Percentiles rank a stretch among this genome's conserved stretches.
phyloP scores from a whole-genome alignment of 1,140 invertebrate genomes.

The Pachypsylla venusta region DNA sequence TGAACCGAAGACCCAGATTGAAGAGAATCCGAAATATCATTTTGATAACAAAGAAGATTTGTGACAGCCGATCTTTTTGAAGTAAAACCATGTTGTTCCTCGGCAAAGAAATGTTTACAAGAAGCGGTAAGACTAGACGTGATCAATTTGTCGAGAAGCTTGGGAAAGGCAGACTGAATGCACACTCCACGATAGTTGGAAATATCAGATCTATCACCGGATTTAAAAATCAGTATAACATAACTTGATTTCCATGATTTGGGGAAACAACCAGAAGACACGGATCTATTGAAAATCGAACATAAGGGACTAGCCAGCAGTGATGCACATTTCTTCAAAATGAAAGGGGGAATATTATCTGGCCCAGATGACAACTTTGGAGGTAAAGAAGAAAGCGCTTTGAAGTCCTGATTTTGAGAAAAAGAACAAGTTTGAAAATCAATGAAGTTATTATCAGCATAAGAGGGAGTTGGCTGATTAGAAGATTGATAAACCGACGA shows the following conservation, averaged over 20 bases:
- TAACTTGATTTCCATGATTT: background rate
- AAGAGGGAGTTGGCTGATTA: too few species aligned
- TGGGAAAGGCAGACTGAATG: background rate
- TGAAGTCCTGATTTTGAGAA: too few species aligned
- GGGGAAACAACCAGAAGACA: conserved; percentile 8
- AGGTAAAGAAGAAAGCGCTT: too few species aligned
- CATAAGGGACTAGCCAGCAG: background rate
- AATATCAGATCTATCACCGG: background rate
- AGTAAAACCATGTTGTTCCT: conserved; percentile 1
- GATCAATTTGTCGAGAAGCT: conserved; percentile 1
- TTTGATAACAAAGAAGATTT: background rate
- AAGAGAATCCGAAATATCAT: background rate
- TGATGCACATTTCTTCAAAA: background rate
- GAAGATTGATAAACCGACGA: too few species aligned
- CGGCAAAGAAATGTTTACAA: background rate
- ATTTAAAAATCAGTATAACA: conserved; percentile 7
- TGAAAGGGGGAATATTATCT: background rate
- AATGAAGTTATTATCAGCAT: too few species aligned
- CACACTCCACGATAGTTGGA: background rate
- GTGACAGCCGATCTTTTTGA: background rate
- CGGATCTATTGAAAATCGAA: background rate
- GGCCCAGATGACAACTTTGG: too few species aligned
- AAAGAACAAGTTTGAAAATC: too few species aligned
- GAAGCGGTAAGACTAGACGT: too few species aligned
- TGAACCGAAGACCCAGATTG: background rate